phyloP scores from a whole-genome alignment of 2,797 vertebrate species.

The Gymnoscopelus microlampas region DNA sequence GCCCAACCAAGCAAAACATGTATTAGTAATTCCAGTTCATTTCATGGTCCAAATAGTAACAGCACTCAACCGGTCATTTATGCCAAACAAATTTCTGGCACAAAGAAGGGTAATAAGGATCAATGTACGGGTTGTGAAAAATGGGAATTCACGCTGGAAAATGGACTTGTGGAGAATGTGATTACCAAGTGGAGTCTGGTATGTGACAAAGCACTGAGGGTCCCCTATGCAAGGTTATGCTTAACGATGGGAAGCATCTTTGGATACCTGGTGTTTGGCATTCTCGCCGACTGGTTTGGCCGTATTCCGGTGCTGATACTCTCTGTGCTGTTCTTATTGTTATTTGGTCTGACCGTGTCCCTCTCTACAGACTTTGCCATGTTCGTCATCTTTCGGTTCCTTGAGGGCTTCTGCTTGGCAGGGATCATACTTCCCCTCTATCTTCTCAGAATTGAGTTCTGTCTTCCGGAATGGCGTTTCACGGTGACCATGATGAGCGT shows the following conservation, averaged over 20 bases:
- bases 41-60: too few species aligned
- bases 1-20: too few species aligned
- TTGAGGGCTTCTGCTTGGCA: slow-evolving; percentile 97
- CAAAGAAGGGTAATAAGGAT: too few species aligned
- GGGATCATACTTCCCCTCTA: slow-evolving; percentile 94
- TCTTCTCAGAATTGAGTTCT: slow-evolving; percentile 76
- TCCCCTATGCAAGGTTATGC: slow-evolving; percentile 98
- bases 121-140: too few species aligned
- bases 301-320: slow-evolving; percentile 91
- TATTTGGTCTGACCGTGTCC: slow-evolving; percentile 94
- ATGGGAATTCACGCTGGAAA: too few species aligned
- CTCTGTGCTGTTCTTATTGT: slow-evolving; percentile 92
- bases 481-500: too few species aligned
- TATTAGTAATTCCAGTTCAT: too few species aligned
- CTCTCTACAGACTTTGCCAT: slow-evolving; percentile 94
- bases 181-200: slow-evolving; percentile 91
- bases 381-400: slow-evolving; percentile 99
- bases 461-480: too few species aligned
- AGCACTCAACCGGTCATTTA: too few species aligned
- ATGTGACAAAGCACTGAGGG: slow-evolving; percentile 92
- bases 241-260: slow-evolving; percentile 97
- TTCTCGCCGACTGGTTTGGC: slow-evolving; percentile 96
- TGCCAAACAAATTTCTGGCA: too few species aligned
- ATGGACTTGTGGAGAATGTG: too few species aligned
- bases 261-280: slow-evolving; percentile 95